Evolutionary conservation across 2,797 vertebrate genomes (phyloP), one percentile per base, ranked within the genome.

Genomic region (Trematomus bernacchii): DNA sequence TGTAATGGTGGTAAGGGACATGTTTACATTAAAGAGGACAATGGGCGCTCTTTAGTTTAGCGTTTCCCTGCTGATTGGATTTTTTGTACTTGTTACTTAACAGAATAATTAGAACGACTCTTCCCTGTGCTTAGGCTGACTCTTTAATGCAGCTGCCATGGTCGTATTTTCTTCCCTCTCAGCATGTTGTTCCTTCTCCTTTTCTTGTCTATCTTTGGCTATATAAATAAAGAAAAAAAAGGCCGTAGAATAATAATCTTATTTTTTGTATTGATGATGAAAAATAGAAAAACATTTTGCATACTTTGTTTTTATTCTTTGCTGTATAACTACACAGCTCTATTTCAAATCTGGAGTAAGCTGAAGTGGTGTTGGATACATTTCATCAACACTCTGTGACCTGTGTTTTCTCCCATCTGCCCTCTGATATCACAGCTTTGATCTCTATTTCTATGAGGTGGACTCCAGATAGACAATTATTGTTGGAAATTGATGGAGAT

Each of bases 381-480:
- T 66, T 42, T 78, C 21, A 80, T 16, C 64, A 51, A 12, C 33
- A 40, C 43, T 72, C 42, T 7, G 8, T 33, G 18, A 13, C 10
- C 59, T 59, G 44, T 59, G 44, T 79, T 84, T 82, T 84, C 46
- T 55, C 71, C 69, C 69, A 19, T 73, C 60, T 62, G 58, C 58
- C 23, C 61, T 88, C 71, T 78, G 72, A 71, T 80, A 73, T 68
- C 55, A 67, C 3, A 64, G 21, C 76, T 79, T 59, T 83, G 76
- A 87, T 87, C 76, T 90, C 42, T 51, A 14, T 66, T 60, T 79
- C 80, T 70, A 68, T 42, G 73, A 69, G 82, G 67, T 58, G 65
- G 65, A 66, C 77, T 77, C 43, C 65, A 71, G 53, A 57, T 73
- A 50, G 61, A 73, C 65, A 66, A 43, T 70, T 61, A 30, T 43